Percentiles rank a stretch among this genome's conserved stretches.
phyloP scores from a whole-genome alignment of 2,113 vertebrate species.

The Edolisoma coerulescens region DNA sequence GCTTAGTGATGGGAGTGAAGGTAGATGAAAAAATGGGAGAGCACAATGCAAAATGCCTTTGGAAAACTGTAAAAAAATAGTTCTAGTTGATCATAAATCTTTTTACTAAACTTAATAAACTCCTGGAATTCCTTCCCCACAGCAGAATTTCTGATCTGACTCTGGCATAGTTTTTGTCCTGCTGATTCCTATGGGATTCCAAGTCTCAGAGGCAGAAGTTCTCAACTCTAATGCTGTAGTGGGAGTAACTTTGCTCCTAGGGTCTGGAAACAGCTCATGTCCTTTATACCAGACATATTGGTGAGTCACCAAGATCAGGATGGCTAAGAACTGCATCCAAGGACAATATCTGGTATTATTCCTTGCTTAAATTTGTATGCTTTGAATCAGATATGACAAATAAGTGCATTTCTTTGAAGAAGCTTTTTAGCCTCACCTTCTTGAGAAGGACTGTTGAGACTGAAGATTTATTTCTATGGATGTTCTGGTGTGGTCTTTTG shows the following conservation, averaged over 20 bases:
- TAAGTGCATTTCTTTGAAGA: background rate
- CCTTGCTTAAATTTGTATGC: background rate
- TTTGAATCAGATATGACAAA: background rate
- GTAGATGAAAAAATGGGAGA: background rate
- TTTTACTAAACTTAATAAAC: background rate
- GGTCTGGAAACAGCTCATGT: background rate
- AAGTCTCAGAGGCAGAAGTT: background rate
- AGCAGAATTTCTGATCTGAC: background rate
- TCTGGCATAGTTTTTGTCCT: background rate
- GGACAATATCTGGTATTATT: background rate
- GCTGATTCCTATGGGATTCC: background rate
- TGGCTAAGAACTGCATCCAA: background rate
- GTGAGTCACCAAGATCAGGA: background rate
- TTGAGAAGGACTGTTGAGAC: background rate
- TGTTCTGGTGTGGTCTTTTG: conserved; percentile 25
- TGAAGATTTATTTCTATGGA: conserved; percentile 38
- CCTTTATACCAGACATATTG: background rate
- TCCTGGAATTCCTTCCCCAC: background rate
- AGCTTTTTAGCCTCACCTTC: conserved; percentile 1
- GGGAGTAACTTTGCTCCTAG: background rate
- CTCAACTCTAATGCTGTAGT: background rate
- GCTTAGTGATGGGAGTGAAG: background rate
- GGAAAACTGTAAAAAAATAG: background rate
- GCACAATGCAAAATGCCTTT: background rate
- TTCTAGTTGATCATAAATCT: background rate